A percentile compares a stretch with the other conserved stretches of the same genome.
Evolutionary conservation across 2,888 invertebrate genomes (phyloP).

Genomic region (Athrips mouffetella): DNA sequence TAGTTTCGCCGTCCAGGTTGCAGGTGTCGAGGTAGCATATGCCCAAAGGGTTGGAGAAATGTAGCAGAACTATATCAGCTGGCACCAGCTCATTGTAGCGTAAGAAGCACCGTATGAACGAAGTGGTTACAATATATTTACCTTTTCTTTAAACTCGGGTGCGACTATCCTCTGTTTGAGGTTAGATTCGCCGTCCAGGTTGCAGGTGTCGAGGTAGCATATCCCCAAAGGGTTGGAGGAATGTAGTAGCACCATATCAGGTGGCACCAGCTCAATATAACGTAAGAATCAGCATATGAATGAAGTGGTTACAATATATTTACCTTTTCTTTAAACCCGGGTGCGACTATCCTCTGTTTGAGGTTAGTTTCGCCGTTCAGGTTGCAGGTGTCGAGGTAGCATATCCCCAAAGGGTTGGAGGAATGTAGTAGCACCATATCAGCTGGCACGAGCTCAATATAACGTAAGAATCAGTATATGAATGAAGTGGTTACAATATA

Average conservation of each 20-base stretch:
- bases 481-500: not conserved
- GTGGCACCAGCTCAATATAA: constrained; percentile 89
- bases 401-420: constrained; percentile 92
- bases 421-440: constrained; percentile 87
- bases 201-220: constrained; percentile 97
- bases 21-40: too few relatives aligned
- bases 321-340: constrained; percentile 86
- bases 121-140: too few relatives aligned
- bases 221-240: constrained; percentile 93
- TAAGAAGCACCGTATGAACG: too few relatives aligned
- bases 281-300: too few relatives aligned
- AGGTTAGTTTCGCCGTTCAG: constrained; percentile 97
- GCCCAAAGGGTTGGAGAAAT: constrained; percentile 92
- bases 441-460: too few relatives aligned
- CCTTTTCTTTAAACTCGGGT: constrained; percentile 85
- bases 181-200: too few relatives aligned
- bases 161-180: too few relatives aligned
- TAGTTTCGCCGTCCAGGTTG: too few relatives aligned
- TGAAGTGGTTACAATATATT: too few relatives aligned
- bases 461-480: too few relatives aligned
- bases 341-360: constrained; percentile 92
- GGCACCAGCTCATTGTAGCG: constrained; percentile 96
- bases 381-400: constrained; percentile 97
- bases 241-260: constrained; percentile 93
- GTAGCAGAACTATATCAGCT: constrained; percentile 93